Evolutionary conservation across 1,140 invertebrate species (phyloP).

Genomic region (Caenorhabditis latens): DNA sequence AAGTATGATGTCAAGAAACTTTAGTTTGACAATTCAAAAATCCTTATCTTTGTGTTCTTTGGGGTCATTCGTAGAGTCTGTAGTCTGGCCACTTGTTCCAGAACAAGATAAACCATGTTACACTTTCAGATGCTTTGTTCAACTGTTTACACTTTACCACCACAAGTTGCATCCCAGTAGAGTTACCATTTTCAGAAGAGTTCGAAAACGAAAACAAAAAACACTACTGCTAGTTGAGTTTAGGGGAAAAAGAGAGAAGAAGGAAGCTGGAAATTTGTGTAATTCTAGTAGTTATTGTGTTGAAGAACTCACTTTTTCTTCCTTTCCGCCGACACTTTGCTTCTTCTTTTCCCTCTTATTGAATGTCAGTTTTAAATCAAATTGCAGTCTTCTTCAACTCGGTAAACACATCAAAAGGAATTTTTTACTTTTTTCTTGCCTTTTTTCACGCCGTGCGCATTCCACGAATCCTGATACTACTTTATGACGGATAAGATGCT

Average conservation of each 20-base stretch:
- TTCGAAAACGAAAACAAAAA: constrained; percentile 4
- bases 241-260: background rate
- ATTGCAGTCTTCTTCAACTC: constrained; percentile 46
- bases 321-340: constrained; percentile 1
- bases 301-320: constrained; percentile 24
- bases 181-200: constrained; percentile 7
- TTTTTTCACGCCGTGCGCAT: background rate
- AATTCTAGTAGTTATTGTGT: constrained; percentile 50
- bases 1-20: background rate
- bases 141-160: background rate
- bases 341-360: constrained; percentile 16
- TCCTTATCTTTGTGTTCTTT: constrained; percentile 30
- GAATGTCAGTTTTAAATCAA: constrained; percentile 43
- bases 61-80: background rate
- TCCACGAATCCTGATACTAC: background rate
- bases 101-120: no score
- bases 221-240: constrained; percentile 13
- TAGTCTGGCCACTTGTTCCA: background rate
- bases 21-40: background rate
- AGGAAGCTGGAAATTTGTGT: constrained; percentile 21
- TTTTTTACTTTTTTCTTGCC: constrained; percentile 3
- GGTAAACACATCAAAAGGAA: constrained; percentile 30
- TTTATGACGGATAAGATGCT: constrained; percentile 18
- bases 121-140: background rate
- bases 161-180: background rate